Evolutionary conservation across 2,888 invertebrate genomes (phyloP).

Genomic region (Dromius quadrimaculatus): DNA sequence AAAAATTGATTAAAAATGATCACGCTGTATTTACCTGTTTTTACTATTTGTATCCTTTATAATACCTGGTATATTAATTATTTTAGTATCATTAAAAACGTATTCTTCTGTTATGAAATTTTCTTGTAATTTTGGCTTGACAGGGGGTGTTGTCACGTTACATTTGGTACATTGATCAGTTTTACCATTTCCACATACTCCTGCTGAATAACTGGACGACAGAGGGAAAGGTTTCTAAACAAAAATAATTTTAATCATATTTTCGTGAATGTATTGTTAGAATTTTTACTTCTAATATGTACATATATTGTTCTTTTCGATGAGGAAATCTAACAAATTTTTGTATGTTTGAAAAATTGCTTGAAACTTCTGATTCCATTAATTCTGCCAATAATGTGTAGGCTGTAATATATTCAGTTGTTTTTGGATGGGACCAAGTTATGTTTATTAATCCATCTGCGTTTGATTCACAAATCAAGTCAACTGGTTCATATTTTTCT

Average conservation of each 20-base stretch:
- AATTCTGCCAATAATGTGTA: neutral
- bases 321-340: neutral
- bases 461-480: neutral
- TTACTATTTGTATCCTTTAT: neutral
- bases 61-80: slow-evolving; percentile 2
- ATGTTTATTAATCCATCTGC: neutral
- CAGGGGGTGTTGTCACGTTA: neutral
- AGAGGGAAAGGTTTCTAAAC: neutral
- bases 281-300: neutral
- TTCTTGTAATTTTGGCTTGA: neutral
- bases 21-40: neutral
- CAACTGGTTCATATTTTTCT: neutral
- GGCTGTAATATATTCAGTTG: neutral
- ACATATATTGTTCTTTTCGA: neutral
- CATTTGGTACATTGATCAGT: neutral
- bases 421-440: neutral
- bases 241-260: neutral
- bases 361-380: neutral
- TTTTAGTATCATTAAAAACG: neutral
- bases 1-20: neutral
- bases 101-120: slow-evolving; percentile 6
- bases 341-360: neutral
- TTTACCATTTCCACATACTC: slow-evolving; percentile 15
- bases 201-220: neutral
- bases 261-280: too few species aligned